phyloP scores from a whole-genome alignment of 2,113 vertebrate genomes.

The Chinchilla lanigera region DNA sequence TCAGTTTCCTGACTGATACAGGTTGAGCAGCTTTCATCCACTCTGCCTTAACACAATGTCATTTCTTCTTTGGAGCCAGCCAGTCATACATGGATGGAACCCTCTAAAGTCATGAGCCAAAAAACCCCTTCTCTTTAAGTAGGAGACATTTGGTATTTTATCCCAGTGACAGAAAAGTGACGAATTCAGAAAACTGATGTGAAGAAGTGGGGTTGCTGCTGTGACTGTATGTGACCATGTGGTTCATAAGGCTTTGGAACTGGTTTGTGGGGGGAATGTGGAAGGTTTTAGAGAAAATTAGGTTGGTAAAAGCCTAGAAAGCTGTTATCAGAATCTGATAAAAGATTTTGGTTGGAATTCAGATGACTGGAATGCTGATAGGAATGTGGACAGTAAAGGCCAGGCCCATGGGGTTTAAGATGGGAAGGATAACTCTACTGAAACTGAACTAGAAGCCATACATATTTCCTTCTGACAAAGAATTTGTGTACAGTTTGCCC shows the following conservation, averaged over 20 bases:
- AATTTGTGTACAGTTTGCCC: not conserved
- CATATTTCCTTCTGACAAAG: not conserved
- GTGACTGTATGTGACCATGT: not conserved
- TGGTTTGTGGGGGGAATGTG: not conserved
- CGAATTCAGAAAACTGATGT: not conserved
- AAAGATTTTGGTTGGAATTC: not conserved
- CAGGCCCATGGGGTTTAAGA: not conserved
- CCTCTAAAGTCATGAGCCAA: not conserved
- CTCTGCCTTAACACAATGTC: not conserved
- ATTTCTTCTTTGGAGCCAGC: not conserved
- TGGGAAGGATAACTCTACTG: not conserved
- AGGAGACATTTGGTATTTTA: not conserved
- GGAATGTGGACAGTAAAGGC: not conserved
- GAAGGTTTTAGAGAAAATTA: not conserved
- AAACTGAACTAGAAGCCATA: not conserved
- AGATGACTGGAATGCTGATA: not conserved
- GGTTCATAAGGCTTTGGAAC: not conserved
- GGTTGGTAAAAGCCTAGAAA: not conserved
- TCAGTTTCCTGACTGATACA: not conserved
- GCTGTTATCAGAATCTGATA: not conserved
- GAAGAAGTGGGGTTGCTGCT: not conserved
- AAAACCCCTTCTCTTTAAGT: not conserved
- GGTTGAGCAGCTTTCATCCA: not conserved
- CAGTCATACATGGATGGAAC: not conserved
- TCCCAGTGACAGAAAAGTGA: not conserved